A percentile compares a stretch with the other conserved stretches of the same genome.
These are phyloP conservation scores for Drosophila ogumai DNA, from an alignment of 1,140 invertebrate genomes.

Conservation along the genomic window DNA sequence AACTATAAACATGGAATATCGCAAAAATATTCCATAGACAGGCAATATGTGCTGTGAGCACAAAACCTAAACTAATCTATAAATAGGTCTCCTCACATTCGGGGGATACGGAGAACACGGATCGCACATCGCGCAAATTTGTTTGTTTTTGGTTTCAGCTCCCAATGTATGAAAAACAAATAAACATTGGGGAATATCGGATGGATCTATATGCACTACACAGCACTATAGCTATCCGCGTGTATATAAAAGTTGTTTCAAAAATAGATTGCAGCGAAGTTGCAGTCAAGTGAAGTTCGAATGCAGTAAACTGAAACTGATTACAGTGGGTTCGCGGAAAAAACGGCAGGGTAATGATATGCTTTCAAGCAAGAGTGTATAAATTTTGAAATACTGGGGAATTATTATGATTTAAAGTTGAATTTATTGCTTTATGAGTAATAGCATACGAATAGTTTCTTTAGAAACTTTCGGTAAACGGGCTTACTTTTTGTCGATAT, in stretches of 20 bases:
- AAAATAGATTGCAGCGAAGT: slow-evolving; percentile 42
- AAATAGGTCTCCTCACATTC: slow-evolving; percentile 36
- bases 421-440: neutral
- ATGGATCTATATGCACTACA: slow-evolving; percentile 11
- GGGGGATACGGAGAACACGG: slow-evolving; percentile 29
- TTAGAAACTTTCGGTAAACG: no score
- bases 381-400: neutral
- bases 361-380: neutral
- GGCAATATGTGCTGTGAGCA: slow-evolving; percentile 32
- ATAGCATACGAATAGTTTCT: neutral
- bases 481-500: neutral
- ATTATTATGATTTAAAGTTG: neutral
- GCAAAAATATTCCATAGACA: slow-evolving; percentile 44
- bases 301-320: slow-evolving; percentile 34
- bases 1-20: slow-evolving; percentile 22
- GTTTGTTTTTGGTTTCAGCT: slow-evolving; percentile 41
- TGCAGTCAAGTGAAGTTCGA: slow-evolving; percentile 35
- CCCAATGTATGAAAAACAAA: slow-evolving; percentile 47
- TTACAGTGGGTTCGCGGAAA: slow-evolving; percentile 28
- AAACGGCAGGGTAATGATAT: neutral
- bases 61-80: slow-evolving; percentile 42
- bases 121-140: slow-evolving; percentile 34
- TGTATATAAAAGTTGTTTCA: slow-evolving; percentile 36
- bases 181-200: slow-evolving; percentile 33
- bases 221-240: slow-evolving; percentile 3